Base-by-base conservation (phyloP, 92 coral and sea anemone species). In the Phenganax stokvisi region DNA sequence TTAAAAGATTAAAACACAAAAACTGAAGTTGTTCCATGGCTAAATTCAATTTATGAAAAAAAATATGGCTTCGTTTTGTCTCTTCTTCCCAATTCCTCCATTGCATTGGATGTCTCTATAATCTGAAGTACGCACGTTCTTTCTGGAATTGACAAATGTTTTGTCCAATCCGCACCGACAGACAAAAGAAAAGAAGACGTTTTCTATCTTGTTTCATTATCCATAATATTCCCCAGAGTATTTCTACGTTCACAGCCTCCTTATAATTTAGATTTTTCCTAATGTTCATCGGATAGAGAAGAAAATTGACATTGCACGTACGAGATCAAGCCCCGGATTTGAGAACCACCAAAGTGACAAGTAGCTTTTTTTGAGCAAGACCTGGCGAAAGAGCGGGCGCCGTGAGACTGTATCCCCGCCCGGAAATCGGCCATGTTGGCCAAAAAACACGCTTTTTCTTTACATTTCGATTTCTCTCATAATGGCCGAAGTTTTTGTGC, bases 361-460 rank as follows among this genome's bases (percentile, higher is more conserved):
- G 5, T 37, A 1, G 47, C 47, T 37, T 37, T 61, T 61, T 61
- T 13, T 17, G 67, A 25, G 28, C 6, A n/a, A 10, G 20, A 64
- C 30, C 31, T 44, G 7, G 29, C 17, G 37, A 25, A 64, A 59
- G 17, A 44, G 71, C 81, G 11, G 30, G 71, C 81, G 11, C 6
- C 56, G 47, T 5, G 47, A 1, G 47, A 37, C 3, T 51, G 9
- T 63, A 5, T 27, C 58, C 83, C 83, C 83, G 56, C 83, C 83
- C 83, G 83, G 83, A 79, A 79, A 79, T 79, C 73, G 61, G n/a
- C 74, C 74, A 53, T 79, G 54, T 79, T 31, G 12, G 31, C 16
- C 61, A 6, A 30, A 30, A 47, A 65, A 28, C 37, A 63, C 29
- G 74, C 74, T 20, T 62, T 79, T 79, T 54, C 8, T 17, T 63